Conservation (phyloP, 2,888 invertebrate species). For the Catocala fraxini region DNA sequence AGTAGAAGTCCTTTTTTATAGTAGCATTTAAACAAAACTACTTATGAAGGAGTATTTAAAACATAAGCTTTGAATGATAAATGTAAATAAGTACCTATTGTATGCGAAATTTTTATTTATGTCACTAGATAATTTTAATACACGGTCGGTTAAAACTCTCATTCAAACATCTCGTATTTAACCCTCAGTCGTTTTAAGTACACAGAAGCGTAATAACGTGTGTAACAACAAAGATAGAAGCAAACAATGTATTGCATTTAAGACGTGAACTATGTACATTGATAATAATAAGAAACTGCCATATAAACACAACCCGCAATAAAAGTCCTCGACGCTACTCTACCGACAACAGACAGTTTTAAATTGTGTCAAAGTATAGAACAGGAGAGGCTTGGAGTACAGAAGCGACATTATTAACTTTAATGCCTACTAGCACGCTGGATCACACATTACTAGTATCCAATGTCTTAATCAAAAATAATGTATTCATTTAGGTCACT, state of each 20-base stretch:
- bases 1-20: too few species aligned
- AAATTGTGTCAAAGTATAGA: conserved; percentile 44
- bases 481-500: too few species aligned
- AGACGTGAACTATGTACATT: conserved; percentile 42
- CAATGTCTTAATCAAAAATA: too few species aligned
- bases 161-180: too few species aligned
- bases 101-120: too few species aligned
- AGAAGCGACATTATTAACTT: conserved; percentile 30
- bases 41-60: too few species aligned
- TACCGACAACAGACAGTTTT: conserved; percentile 35
- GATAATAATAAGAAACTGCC: conserved; percentile 49
- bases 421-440: background rate
- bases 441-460: too few species aligned
- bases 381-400: conserved; percentile 4
- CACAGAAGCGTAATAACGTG: background rate
- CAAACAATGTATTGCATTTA: conserved; percentile 42
- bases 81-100: too few species aligned
- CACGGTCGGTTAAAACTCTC: too few species aligned
- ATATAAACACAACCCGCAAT: conserved; percentile 48
- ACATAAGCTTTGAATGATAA: too few species aligned
- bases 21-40: too few species aligned
- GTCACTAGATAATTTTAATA: too few species aligned
- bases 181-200: background rate
- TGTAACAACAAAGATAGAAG: conserved; percentile 15
- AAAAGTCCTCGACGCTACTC: conserved; percentile 39